These are phyloP conservation scores for Cyanoderma ruficeps DNA, from an alignment of 2,113 vertebrate species.

Conservation along the genomic window DNA sequence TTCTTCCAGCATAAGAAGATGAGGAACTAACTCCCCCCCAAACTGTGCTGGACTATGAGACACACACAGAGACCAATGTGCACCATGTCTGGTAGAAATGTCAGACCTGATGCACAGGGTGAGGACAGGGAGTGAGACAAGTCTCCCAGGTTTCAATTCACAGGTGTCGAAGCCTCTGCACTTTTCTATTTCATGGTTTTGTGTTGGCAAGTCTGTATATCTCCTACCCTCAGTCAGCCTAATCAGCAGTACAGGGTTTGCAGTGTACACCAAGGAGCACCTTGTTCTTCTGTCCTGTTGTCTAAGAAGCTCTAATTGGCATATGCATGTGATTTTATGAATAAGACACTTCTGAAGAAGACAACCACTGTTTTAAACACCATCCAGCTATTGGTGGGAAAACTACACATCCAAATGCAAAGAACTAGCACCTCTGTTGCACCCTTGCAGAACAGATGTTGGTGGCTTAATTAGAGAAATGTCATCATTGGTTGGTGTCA, in stretches of 20 bases:
- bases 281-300: not conserved
- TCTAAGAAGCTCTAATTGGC: not conserved
- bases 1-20: not conserved
- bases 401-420: not conserved
- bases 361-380: not conserved
- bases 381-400: not conserved
- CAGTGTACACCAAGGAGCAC: not conserved
- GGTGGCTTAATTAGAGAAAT: not conserved
- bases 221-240: not conserved
- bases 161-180: not conserved
- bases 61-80: not conserved
- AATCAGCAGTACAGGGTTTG: not conserved
- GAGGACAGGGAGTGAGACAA: not conserved
- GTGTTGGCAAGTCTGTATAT: rapidly evolving
- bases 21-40: not conserved
- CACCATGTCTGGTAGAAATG: not conserved
- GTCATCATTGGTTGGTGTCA: not conserved
- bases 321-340: not conserved
- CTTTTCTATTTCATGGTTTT: not conserved
- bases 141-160: not conserved
- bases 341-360: not conserved
- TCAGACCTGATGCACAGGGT: not conserved
- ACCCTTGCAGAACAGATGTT: not conserved
- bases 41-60: rapidly evolving
- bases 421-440: not conserved